Percentiles rank a stretch among this genome's conserved stretches.
phyloP scores from a whole-genome alignment of 2,113 vertebrate genomes.

The Ameiurus melas region DNA sequence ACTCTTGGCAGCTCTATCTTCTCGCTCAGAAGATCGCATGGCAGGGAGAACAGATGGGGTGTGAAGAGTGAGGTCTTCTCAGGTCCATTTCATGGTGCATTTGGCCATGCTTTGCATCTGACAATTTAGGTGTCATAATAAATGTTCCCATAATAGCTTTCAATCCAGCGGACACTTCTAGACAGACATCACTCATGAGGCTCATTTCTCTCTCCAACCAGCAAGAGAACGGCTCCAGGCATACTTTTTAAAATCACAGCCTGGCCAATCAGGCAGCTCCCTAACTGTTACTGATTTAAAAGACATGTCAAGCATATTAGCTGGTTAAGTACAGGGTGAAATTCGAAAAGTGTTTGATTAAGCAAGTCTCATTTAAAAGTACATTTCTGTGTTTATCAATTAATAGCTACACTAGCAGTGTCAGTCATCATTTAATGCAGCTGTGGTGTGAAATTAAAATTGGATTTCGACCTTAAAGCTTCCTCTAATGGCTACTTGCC shows the following conservation, averaged over 20 bases:
- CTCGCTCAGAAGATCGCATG: constrained; percentile 38
- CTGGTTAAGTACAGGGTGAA: constrained; percentile 51
- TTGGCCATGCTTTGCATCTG: constrained; percentile 52
- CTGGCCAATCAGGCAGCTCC: constrained; percentile 57
- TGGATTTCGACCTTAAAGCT: constrained; percentile 46
- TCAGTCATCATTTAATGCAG: constrained; percentile 54
- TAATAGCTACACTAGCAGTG: constrained; percentile 60
- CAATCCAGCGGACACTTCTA: constrained; percentile 55
- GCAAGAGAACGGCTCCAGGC: constrained; percentile 58
- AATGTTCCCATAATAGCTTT: constrained; percentile 55
- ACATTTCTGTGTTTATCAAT: constrained; percentile 59
- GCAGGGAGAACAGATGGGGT: constrained; percentile 53
- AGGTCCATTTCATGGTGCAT: constrained; percentile 53
- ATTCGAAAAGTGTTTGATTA: constrained; percentile 61
- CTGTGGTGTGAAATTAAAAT: constrained; percentile 60
- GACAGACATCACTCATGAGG: constrained; percentile 42
- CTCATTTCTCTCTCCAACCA: constrained; percentile 28
- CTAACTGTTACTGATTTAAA: constrained; percentile 56
- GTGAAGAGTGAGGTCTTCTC: constrained; percentile 53
- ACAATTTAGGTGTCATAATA: constrained; percentile 57
- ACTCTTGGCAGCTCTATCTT: constrained; percentile 49
- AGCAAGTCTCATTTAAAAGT: constrained; percentile 49
- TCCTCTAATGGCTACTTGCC: constrained; percentile 48
- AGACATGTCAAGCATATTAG: constrained; percentile 58
- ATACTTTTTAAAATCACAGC: constrained; percentile 54